phyloP scores from a whole-genome alignment of 1,140 invertebrate genomes.

The Diabrotica undecimpunctata region DNA sequence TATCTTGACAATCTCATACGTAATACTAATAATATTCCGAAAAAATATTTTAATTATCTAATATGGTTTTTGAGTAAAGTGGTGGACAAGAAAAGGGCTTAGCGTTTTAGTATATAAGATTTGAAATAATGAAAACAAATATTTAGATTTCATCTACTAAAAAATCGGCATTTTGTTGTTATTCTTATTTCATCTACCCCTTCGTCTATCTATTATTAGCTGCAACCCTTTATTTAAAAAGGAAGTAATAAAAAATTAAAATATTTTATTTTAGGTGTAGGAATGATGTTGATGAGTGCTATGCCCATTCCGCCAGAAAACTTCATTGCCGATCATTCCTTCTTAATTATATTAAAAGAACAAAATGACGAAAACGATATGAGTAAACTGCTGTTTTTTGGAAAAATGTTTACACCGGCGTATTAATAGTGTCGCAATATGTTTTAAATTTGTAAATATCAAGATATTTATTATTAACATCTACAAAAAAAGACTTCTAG shows the following conservation, averaged over 20 bases:
- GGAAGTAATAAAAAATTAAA: too few relatives aligned
- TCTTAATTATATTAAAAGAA: constrained; percentile 9
- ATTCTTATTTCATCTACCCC: not conserved
- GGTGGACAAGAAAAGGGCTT: too few relatives aligned
- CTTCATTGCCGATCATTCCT: constrained; percentile 15
- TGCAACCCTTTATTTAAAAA: not conserved
- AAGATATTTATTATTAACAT: not conserved
- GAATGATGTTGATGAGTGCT: not conserved
- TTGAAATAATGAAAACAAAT: too few relatives aligned
- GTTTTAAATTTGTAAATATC: not conserved
- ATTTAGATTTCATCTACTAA: too few relatives aligned
- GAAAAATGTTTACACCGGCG: not conserved
- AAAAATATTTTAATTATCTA: too few relatives aligned
- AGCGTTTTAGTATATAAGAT: too few relatives aligned
- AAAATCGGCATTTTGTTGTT: too few relatives aligned
- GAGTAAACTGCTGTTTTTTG: not conserved
- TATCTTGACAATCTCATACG: too few relatives aligned
- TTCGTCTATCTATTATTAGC: not conserved
- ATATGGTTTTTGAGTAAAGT: too few relatives aligned
- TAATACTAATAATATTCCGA: too few relatives aligned
- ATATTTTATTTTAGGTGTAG: not conserved
- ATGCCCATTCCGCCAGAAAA: constrained; percentile 9
- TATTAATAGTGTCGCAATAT: not conserved
- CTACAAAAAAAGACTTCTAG: not conserved
- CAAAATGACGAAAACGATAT: not conserved